phyloP scores from a whole-genome alignment of 2,888 invertebrate genomes.

The Ceriagrion tenellum region DNA sequence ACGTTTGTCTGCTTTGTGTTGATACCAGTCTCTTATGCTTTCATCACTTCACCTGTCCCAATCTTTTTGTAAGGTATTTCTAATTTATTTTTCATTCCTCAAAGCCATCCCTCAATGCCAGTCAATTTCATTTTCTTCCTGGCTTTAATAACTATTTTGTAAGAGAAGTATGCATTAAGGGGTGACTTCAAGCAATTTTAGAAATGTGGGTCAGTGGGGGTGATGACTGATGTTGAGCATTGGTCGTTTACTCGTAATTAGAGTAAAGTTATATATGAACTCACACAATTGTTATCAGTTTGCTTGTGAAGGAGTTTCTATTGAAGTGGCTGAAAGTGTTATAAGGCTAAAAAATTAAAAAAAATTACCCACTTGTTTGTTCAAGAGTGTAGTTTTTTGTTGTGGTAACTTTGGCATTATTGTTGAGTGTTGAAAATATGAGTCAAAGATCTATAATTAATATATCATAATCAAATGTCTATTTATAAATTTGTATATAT shows the following conservation, averaged over 20 bases:
- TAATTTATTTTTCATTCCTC: slow-evolving; percentile 64
- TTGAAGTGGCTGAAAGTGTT: slow-evolving; percentile 5
- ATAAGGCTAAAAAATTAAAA: slow-evolving; percentile 45
- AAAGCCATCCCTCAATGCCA: slow-evolving; percentile 59
- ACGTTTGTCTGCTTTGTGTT: slow-evolving; percentile 57
- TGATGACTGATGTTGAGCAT: slow-evolving; percentile 49
- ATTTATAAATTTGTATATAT: slow-evolving; percentile 65
- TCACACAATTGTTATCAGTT: slow-evolving; percentile 52
- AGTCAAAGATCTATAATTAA: slow-evolving; percentile 61
- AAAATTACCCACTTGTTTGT: slow-evolving; percentile 16
- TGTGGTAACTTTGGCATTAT: slow-evolving; percentile 52
- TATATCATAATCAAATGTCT: slow-evolving; percentile 64
- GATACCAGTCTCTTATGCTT: slow-evolving; percentile 49
- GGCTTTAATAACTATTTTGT: slow-evolving; percentile 49
- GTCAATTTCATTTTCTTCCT: slow-evolving; percentile 48
- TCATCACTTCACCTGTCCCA: slow-evolving; percentile 50
- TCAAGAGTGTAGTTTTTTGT: slow-evolving; percentile 53
- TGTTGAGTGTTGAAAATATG: slow-evolving; percentile 58
- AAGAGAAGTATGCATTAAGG: slow-evolving; percentile 45
- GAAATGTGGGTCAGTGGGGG: slow-evolving; percentile 41
- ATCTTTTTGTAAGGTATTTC: slow-evolving; percentile 62
- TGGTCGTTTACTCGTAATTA: neutral
- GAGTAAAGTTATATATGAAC: slow-evolving; percentile 13
- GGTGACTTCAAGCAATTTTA: slow-evolving; percentile 42
- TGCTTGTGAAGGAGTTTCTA: slow-evolving; percentile 50